Conservation (phyloP, 2,797 vertebrate species). For the Takifugu ocellatus region DNA sequence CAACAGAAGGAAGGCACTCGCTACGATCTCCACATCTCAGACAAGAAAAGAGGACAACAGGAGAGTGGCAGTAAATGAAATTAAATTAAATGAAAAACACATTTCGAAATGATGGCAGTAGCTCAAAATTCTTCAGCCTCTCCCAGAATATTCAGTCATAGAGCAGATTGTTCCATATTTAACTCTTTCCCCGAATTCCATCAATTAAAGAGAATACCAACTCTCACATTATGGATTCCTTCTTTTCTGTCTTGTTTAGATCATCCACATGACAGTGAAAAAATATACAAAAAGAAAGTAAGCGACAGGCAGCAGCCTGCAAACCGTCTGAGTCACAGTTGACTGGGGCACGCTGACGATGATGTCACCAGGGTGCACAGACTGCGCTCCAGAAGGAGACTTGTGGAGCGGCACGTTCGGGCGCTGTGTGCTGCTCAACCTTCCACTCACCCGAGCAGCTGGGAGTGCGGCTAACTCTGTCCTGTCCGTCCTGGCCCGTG, state of each 20-base stretch:
- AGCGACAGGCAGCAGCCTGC: constrained; percentile 16
- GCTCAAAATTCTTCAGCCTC: no score
- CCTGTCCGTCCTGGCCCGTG: constrained; percentile 32
- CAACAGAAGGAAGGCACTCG: not conserved
- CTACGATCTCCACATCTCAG: not conserved
- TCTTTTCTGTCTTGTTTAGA: no score
- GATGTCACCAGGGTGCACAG: constrained; percentile 38
- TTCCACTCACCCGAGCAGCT: constrained; percentile 33
- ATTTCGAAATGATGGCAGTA: no score
- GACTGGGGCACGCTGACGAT: constrained; percentile 24
- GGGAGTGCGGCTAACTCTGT: constrained; percentile 44
- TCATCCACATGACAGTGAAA: constrained; percentile 30
- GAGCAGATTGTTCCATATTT: no score
- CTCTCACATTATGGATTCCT: not conserved
- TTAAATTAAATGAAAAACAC: no score
- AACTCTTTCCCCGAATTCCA: not conserved
- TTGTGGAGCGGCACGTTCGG: constrained; percentile 9
- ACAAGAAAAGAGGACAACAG: not conserved
- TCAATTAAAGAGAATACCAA: not conserved
- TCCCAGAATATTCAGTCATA: no score
- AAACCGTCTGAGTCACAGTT: constrained; percentile 50
- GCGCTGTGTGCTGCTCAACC: constrained; percentile 20
- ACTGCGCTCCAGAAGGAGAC: constrained; percentile 27
- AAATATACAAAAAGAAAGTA: constrained; percentile 3
- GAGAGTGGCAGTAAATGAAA: no score